Percentiles rank a stretch among this genome's conserved stretches.
Evolutionary conservation across 2,888 invertebrate species (phyloP).

Genomic region (Poecilobothrus nobilitatus): DNA sequence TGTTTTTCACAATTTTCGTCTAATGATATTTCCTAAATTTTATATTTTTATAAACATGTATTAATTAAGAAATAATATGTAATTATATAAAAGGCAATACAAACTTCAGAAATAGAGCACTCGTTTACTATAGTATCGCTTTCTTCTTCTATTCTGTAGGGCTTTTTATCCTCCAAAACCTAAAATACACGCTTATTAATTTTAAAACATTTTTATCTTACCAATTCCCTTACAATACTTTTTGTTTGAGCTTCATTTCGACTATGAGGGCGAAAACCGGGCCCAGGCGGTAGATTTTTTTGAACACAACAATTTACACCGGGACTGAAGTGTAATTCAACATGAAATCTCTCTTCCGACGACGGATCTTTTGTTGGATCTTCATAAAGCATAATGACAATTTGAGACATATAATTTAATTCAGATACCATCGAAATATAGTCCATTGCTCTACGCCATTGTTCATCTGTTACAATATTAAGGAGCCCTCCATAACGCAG

Average conservation of each 20-base stretch:
- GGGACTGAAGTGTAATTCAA: conserved; percentile 97
- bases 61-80: conserved; percentile 21
- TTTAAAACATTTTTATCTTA: background rate
- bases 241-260: conserved; percentile 69
- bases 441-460: conserved; percentile 98
- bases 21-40: conserved; percentile 23
- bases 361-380: conserved; percentile 92
- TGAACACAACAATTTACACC: conserved; percentile 95
- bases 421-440: conserved; percentile 97
- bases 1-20: conserved; percentile 33
- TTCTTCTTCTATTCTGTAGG: conserved; percentile 65
- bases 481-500: conserved; percentile 85
- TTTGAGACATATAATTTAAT: conserved; percentile 98
- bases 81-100: background rate
- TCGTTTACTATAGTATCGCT: conserved; percentile 45
- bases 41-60: background rate
- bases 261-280: conserved; percentile 86
- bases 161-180: conserved; percentile 57
- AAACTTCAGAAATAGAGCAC: conserved; percentile 25
- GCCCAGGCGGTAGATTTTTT: conserved; percentile 86
- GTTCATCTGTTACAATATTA: conserved; percentile 84
- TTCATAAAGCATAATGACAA: conserved; percentile 97
- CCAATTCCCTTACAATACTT: conserved; percentile 45
- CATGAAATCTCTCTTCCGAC: conserved; percentile 91
- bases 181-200: conserved; percentile 30